These are phyloP conservation scores for Takifugu flavidus DNA, from an alignment of 2,113 vertebrate genomes.

Conservation along the genomic window DNA sequence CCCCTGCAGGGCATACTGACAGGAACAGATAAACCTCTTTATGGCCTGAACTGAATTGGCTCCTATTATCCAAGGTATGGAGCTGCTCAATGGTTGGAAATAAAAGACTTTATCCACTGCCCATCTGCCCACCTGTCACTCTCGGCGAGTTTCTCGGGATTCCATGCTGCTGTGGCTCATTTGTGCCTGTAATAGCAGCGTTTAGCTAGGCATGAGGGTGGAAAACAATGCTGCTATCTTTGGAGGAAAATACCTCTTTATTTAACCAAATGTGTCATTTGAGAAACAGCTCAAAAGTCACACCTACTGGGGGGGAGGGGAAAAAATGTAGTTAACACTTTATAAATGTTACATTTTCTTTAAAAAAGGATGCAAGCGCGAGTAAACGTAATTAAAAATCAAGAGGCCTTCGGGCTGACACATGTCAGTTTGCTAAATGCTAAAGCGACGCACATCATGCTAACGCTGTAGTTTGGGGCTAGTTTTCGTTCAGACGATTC, in stretches of 20 bases:
- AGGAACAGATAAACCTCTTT: slow-evolving; percentile 78
- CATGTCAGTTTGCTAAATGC: background rate
- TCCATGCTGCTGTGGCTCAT: slow-evolving; percentile 52
- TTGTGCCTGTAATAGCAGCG: slow-evolving; percentile 45
- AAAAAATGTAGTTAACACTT: slow-evolving; percentile 31
- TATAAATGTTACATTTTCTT: slow-evolving; percentile 1
- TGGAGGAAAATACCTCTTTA: slow-evolving; percentile 21
- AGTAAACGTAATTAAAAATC: too few species aligned
- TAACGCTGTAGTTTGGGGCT: slow-evolving; percentile 1
- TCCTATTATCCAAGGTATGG: slow-evolving; percentile 78
- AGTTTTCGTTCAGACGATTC: background rate
- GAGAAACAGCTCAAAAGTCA: slow-evolving; percentile 27
- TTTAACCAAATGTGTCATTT: slow-evolving; percentile 40
- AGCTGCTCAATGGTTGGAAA: slow-evolving; percentile 65
- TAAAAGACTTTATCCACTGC: slow-evolving; percentile 72
- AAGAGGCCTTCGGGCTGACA: too few species aligned
- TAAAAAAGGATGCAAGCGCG: background rate
- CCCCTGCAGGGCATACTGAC: slow-evolving; percentile 75
- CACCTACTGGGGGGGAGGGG: slow-evolving; percentile 13
- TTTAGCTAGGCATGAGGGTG: slow-evolving; percentile 15
- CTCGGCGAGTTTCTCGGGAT: slow-evolving; percentile 48
- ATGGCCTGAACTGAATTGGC: slow-evolving; percentile 76
- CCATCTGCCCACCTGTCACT: slow-evolving; percentile 66
- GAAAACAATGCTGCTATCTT: slow-evolving; percentile 7
- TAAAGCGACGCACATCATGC: background rate